phyloP scores from a whole-genome alignment of 2,888 invertebrate genomes.

The Polyommatus icarus region DNA sequence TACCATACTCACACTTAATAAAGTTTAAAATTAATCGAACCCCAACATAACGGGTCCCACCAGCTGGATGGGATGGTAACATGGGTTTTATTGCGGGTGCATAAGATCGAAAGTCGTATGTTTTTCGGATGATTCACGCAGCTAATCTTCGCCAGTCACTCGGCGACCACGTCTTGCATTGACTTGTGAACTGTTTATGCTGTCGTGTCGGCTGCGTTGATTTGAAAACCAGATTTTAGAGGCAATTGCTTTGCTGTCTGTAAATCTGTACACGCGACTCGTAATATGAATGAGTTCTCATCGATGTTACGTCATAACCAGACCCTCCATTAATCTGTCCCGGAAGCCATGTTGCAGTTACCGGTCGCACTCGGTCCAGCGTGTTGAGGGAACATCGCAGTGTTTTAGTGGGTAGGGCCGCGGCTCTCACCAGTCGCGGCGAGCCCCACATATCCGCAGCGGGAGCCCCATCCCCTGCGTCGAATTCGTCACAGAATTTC shows the following conservation, averaged over 20 bases:
- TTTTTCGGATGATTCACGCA: slow-evolving; percentile 35
- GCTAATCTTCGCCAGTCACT: slow-evolving; percentile 40
- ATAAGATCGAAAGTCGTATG: slow-evolving; percentile 30
- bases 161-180: slow-evolving; percentile 37
- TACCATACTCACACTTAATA: not conserved
- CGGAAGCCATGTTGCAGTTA: no score
- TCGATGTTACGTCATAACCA: not conserved
- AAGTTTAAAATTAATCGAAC: not conserved
- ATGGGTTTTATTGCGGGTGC: not conserved
- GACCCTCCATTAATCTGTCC: not conserved
- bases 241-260: slow-evolving; percentile 5
- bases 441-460: no score
- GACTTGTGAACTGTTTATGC: slow-evolving; percentile 28
- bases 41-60: slow-evolving; percentile 15
- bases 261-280: not conserved
- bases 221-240: slow-evolving; percentile 24
- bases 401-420: no score
- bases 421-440: no score
- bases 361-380: no score
- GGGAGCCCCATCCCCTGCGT: no score
- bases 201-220: slow-evolving; percentile 19
- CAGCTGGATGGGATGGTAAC: slow-evolving; percentile 2
- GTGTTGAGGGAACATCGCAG: no score
- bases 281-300: not conserved
- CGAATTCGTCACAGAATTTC: no score